Evolutionary conservation across 2,888 invertebrate species (phyloP), one percentile per base, ranked within the genome.

Genomic region (Achlya flavicornis): DNA sequence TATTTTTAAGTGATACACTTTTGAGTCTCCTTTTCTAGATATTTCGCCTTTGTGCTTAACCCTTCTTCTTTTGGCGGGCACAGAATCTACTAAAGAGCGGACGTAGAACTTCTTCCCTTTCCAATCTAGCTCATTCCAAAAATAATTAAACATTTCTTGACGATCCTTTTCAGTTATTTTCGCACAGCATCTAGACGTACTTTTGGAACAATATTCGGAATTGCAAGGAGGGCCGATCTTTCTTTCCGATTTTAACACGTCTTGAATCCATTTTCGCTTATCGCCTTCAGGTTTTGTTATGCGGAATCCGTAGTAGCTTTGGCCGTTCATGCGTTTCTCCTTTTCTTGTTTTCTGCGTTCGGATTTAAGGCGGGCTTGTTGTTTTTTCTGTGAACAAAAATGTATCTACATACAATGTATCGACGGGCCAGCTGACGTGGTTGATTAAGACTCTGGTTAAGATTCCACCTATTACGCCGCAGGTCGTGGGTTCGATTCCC

Each of bases 71-170:
- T 87, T 90, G 0, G 83, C 83, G 0, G 91, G 86, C 0, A 87
- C 81, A 0, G 72, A 66, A 8, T 88, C 85, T 0, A 91, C 81
- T 2, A 89, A 38, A 0, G 78, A 75, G 0, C 75, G 74, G 0
- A 91, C 89, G 11, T 76, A 86, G 2, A 67, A 65, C 61, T 80
- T 87, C 67, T 91, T 91, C 12, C 76, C 81, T 4, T 63, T 66
- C 91, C 91, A 91, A 59, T 88, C 82, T 4, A 90, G 38, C 1
- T 80, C 74, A 35, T 85, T 84, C 91, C 91, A 90, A 72, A 91
- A 91, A 16, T 82, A 63, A 3, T 68, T 46, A 58, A 91, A 91
- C 3, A 89, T 81, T 0, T 78, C 68, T 14, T 68, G 16, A 61
- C 91, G 73, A 11, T 69, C 77, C 3, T 66, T 68, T 3, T 87